Base-by-base conservation (phyloP, 2,888 invertebrate genomes). In the Linnaemya vulpina region DNA sequence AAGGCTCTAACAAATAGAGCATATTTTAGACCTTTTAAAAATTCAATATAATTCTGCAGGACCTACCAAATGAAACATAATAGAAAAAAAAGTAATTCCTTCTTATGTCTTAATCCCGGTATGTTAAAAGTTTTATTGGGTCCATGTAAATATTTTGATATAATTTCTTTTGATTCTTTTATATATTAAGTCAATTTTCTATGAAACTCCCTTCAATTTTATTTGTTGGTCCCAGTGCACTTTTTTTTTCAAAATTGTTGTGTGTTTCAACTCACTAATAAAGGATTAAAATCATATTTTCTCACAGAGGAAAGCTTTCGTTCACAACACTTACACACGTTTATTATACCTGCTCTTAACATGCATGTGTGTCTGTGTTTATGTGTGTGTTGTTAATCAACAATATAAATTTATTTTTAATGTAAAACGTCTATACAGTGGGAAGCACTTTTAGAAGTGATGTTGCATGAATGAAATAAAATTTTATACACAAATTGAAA, bases 401-500 rank as follows among this genome's bases (percentile, higher is more conserved):
- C 84, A 78, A 63, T 74, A 82, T 84, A 86, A 87, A 87, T 85
- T 74, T 75, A 51, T 86, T 84, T 81, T 84, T 76, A 76, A 87
- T 87, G 75, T 75, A 83, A 86, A 83, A 83, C 81, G 53, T 83
- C 77, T 73, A 80, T 83, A 84, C 85, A 55, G 70, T 70, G 43
- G 11, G 5, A 43, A 17, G 25, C 38, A 53, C 15, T 35, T 35
- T 17, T 22, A 53, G 13, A 5, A 1, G 22, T 5, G 20, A 30
- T 30, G 30, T 30, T 3, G 30, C 5, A 30, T 30, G 2, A 30
- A 3, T 30, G 30, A 2, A n/a, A n/a, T n/a, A 30, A 30, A 30
- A 30, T 30, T 30, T n/a, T n/a, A n/a, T n/a, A n/a, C n/a, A n/a
- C n/a, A n/a, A n/a, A n/a, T n/a, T n/a, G n/a, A n/a, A n/a, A n/a